These are phyloP conservation scores for Xyrauchen texanus DNA, from an alignment of 2,113 vertebrate species.

Conservation along the genomic window DNA sequence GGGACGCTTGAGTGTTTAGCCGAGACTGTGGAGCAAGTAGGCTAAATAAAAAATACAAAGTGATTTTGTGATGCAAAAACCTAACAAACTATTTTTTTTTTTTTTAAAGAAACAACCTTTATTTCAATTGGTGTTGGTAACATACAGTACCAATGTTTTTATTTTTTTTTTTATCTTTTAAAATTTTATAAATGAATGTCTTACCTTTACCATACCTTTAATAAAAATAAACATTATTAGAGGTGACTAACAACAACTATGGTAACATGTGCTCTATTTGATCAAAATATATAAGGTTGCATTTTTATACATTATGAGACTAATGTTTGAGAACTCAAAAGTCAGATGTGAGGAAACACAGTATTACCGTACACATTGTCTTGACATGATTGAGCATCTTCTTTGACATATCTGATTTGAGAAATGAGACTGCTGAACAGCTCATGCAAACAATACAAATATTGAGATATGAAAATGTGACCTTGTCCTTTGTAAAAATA, in stretches of 20 bases:
- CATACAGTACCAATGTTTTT: slow-evolving; percentile 71
- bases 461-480: slow-evolving; percentile 50
- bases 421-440: slow-evolving; percentile 56
- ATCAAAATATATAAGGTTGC: slow-evolving; percentile 76
- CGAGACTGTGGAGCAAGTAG: too few relatives aligned
- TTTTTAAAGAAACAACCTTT: slow-evolving; percentile 74
- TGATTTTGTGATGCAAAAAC: slow-evolving; percentile 43
- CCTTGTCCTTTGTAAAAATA: neutral
- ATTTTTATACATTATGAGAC: slow-evolving; percentile 60
- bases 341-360: slow-evolving; percentile 60
- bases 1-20: too few relatives aligned
- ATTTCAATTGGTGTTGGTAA: slow-evolving; percentile 87
- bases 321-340: slow-evolving; percentile 76
- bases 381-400: slow-evolving; percentile 59
- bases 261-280: slow-evolving; percentile 70
- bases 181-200: slow-evolving; percentile 85
- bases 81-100: too few relatives aligned
- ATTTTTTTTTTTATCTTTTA: slow-evolving; percentile 64
- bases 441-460: slow-evolving; percentile 77
- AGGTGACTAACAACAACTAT: slow-evolving; percentile 86
- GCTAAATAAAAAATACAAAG: neutral
- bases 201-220: slow-evolving; percentile 85
- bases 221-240: slow-evolving; percentile 97
- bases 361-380: slow-evolving; percentile 81
- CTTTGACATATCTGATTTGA: slow-evolving; percentile 68